Evolutionary conservation across 1,140 invertebrate genomes (phyloP).

Genomic region (Aleiodes sp.): DNA sequence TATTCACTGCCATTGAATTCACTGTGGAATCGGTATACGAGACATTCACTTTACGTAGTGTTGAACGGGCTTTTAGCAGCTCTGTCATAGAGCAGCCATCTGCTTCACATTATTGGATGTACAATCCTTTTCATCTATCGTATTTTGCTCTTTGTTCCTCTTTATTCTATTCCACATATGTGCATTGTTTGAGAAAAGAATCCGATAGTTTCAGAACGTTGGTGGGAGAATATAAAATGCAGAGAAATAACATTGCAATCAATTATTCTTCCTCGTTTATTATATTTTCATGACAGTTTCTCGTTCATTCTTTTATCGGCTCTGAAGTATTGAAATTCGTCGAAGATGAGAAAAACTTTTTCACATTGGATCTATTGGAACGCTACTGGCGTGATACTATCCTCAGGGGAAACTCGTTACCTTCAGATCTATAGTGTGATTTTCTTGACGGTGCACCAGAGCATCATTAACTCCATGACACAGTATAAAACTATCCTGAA

Average conservation of each 20-base stretch:
- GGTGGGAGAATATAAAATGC: not conserved
- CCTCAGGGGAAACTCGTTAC: constrained; percentile 13
- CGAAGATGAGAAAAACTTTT: constrained; percentile 1
- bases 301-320: not conserved
- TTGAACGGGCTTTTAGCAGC: constrained; percentile 12
- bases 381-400: not conserved
- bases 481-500: constrained; percentile 12
- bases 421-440: not conserved
- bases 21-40: not conserved
- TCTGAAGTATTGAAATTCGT: not conserved
- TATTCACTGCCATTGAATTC: not conserved
- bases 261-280: not conserved
- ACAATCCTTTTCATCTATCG: constrained; percentile 1
- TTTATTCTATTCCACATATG: not conserved
- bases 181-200: not conserved
- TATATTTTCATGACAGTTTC: not conserved
- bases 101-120: not conserved
- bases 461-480: constrained; percentile 10
- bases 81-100: constrained; percentile 6
- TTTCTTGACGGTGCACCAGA: not conserved
- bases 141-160: not conserved
- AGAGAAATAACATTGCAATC: not conserved
- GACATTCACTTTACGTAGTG: not conserved
- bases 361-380: not conserved
- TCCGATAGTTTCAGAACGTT: not conserved